Evolutionary conservation across 2,888 invertebrate species (phyloP).

Genomic region (Dexiosoma caninum): DNA sequence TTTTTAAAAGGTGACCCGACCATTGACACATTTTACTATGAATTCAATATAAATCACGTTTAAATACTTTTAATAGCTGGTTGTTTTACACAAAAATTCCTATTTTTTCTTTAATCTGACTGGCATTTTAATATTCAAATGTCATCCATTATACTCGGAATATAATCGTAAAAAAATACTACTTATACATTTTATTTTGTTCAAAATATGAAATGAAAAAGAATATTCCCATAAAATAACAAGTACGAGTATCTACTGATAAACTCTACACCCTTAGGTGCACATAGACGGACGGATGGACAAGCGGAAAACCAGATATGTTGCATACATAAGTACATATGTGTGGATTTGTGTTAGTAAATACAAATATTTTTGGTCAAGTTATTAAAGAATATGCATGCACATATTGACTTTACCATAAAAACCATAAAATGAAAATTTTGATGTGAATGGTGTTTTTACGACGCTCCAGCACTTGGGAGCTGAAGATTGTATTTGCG

Average conservation of each 20-base stretch:
- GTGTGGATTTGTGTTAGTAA: neutral
- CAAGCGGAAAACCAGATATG: neutral
- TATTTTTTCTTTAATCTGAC: neutral
- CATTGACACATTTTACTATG: slow-evolving; percentile 32
- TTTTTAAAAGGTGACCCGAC: slow-evolving; percentile 16
- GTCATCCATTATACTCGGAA: neutral
- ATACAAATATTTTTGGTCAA: slow-evolving; percentile 24
- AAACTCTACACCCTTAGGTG: slow-evolving; percentile 30
- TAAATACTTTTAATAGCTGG: slow-evolving; percentile 34
- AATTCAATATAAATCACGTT: slow-evolving; percentile 38
- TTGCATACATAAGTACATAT: too few species aligned
- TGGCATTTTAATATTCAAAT: slow-evolving; percentile 14
- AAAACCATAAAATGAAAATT: neutral
- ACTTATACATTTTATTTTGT: neutral
- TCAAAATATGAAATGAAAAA: neutral
- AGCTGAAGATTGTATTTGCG: neutral
- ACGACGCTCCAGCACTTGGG: neutral
- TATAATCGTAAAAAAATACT: neutral
- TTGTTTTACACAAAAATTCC: slow-evolving; percentile 11
- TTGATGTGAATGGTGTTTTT: neutral
- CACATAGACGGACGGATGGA: neutral
- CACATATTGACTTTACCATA: neutral
- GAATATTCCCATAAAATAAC: neutral
- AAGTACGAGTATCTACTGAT: too few species aligned
- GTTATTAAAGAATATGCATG: slow-evolving; percentile 47